Percentiles rank a stretch among this genome's conserved stretches.
Evolutionary conservation across 2,797 vertebrate species (phyloP).

Genomic region (Pelobates cultripes): DNA sequence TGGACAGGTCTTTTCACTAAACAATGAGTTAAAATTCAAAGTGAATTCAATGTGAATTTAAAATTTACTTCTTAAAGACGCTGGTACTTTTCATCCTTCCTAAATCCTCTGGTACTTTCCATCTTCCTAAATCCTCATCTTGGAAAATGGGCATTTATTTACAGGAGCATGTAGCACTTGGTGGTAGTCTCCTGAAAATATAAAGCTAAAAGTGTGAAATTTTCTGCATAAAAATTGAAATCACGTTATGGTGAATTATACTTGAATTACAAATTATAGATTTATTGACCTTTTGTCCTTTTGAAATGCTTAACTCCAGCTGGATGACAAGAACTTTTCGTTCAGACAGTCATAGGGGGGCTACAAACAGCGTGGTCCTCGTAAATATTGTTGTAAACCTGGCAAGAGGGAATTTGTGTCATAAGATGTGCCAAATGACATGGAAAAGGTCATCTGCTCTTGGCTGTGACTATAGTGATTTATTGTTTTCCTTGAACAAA

Average conservation of each 20-base stretch:
- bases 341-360: not conserved
- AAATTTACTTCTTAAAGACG: too few species aligned
- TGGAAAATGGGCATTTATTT: too few species aligned
- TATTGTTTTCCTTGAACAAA: conserved; percentile 15
- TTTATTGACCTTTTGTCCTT: not conserved
- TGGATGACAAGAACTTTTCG: not conserved
- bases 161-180: too few species aligned
- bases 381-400: conserved; percentile 14
- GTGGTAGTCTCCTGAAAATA: too few species aligned
- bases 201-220: too few species aligned
- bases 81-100: too few species aligned
- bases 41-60: too few species aligned
- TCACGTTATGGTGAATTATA: not conserved
- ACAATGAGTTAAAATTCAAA: too few species aligned
- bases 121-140: too few species aligned
- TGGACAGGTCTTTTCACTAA: too few species aligned
- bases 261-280: not conserved
- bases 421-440: conserved; percentile 14
- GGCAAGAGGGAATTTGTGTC: conserved; percentile 31
- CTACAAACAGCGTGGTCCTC: not conserved
- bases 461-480: conserved; percentile 19
- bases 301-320: not conserved
- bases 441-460: conserved; percentile 19
- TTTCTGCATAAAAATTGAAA: too few species aligned
- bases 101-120: too few species aligned